A percentile compares a stretch with the other conserved stretches of the same genome.
These are phyloP conservation scores for Archilochus colubris DNA, from an alignment of 2,113 vertebrate species.

Conservation along the genomic window DNA sequence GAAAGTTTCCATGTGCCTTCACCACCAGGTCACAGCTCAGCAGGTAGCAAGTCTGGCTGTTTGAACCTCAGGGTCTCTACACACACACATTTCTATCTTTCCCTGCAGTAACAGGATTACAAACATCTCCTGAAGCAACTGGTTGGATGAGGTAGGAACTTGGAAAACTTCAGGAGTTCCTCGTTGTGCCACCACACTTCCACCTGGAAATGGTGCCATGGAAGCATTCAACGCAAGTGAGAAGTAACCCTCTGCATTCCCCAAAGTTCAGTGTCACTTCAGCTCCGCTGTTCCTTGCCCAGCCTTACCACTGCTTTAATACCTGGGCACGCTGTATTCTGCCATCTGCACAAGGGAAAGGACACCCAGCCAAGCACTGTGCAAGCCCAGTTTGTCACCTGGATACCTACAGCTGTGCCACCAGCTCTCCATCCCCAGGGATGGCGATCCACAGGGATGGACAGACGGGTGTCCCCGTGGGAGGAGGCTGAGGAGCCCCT, in stretches of 20 bases:
- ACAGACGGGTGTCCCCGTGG: accelerated
- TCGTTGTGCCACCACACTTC: accelerated
- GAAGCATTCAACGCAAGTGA: accelerated
- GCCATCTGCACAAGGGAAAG: background rate
- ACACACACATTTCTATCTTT: background rate
- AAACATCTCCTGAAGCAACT: accelerated
- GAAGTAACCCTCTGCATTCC: background rate
- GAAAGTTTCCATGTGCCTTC: background rate
- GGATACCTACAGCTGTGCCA: accelerated
- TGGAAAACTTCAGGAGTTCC: background rate
- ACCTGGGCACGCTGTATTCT: background rate
- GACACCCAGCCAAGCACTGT: accelerated
- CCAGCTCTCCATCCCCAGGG: accelerated
- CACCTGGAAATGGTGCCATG: accelerated
- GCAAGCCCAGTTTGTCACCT: accelerated
- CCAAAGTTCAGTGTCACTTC: background rate
- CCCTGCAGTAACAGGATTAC: background rate
- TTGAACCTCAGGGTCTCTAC: background rate
- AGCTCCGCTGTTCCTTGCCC: accelerated
- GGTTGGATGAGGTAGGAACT: background rate
- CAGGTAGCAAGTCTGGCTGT: accelerated
- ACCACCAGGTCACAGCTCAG: background rate
- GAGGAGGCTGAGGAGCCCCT: background rate
- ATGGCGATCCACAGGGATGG: no score
- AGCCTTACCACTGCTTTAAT: accelerated